Evolutionary conservation across 2,888 invertebrate species (phyloP), one percentile per base, ranked within the genome.

Genomic region (Tachina grossa): DNA sequence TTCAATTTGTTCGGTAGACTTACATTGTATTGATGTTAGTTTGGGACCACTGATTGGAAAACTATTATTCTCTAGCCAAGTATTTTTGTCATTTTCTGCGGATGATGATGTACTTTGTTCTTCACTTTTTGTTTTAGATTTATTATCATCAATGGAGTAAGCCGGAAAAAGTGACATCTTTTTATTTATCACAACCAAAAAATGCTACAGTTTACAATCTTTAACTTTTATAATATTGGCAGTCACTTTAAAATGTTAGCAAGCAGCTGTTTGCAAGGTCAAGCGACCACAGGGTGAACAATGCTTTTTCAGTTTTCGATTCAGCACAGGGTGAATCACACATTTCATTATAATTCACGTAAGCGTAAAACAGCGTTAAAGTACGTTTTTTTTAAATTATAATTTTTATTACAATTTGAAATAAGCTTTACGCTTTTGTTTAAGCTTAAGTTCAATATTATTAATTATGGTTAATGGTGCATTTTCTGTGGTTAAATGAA

Each of bases 141-240:
- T 31, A 22, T 6, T 51, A n/a, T 53, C 63, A 1, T 59, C n/a
- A 31, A 31, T 31, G 0, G 83, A 76, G 66, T 88, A 88, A 2
- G 88, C 88, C 1, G 88, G 88, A 69, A 88, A 88, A 5, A 88
- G 61, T 0, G 88, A 88, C 88, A 88, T 88, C 31, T 53, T 16
- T 45, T 55, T 45, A 31, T n/a, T 3, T 19, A 31, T 31, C 31
- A 6, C n/a, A 22, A 51, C 49, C 31, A 31, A 31, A 22, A 57
- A 45, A 43, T 51, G 10, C 9, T 55, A 53, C 13, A 13, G 13
- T 2, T 19, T 51, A 2, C 8, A 53, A 69, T 63, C 11, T 61
- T 51, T 41, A 61, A 8, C 2, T 41, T 47, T 74, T 51, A 41
- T 0, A 19, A 3, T 31, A 16, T 41, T 47, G 14, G 11, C 43